Base-by-base conservation (phyloP, 2,888 invertebrate species). In the Elegia similella region DNA sequence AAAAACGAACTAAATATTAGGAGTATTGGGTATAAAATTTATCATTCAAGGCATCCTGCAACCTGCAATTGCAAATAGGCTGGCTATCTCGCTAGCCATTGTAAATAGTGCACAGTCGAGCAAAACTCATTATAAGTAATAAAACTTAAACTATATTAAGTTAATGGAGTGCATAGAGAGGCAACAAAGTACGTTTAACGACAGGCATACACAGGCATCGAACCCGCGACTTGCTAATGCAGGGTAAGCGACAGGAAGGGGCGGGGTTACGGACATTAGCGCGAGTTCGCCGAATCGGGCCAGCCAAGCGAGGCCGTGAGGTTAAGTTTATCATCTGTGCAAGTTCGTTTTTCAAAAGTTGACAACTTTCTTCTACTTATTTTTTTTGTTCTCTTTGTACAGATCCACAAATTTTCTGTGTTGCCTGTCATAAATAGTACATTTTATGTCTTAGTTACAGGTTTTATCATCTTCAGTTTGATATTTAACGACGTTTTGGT, bases 201-300 rank as follows among this genome's bases (percentile, higher is more conserved):
- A 64, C 56, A 55, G 57, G 59, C 47, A 58, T 38, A 54, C 56
- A 52, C 57, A 30, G 16, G 46, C 43, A 53, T 43, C 53, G 43
- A 53, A 53, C 54, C 61, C 48, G 54, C 62, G 62, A 58, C 63
- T 38, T 38, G 55, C 38, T 48, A 42, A 56, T 47, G 42, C 42
- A 15, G 71, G 72, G 72, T 69, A 72, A 64, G 76, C 77, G 79
- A 81, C 88, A 86, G 89, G 88, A 90, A 86, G 78, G 75, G 90
- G 90, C 87, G 88, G 79, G 82, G 74, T 65, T 65, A 59, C 65
- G 68, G 73, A 76, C 81, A 81, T 88, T 85, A 82, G 85, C 86
- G 80, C 79, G 43, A 43, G 6, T 56, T 56, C 56, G 56, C 23
- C 56, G 56, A 56, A 56, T 29, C 56, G 29, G 29, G 32, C 32